Evolutionary conservation across 2,113 vertebrate species (phyloP).

Genomic region (Acanthisitta chloris): DNA sequence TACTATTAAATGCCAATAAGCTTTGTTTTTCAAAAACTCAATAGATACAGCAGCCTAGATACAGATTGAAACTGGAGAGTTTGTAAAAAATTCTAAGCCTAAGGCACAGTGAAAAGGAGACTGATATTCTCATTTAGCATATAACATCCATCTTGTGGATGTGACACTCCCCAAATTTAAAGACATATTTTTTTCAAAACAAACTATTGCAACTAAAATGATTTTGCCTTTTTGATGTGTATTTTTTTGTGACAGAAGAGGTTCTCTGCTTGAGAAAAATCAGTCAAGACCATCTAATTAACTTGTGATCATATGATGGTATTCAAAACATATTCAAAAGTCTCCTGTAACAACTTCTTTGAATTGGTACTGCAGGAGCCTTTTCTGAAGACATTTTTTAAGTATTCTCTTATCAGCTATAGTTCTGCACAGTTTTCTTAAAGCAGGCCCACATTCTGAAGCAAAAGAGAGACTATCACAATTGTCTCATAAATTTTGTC

Average conservation of each 20-base stretch:
- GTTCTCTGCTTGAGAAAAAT: neutral
- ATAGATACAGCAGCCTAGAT: neutral
- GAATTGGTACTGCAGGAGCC: neutral
- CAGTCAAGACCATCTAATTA: neutral
- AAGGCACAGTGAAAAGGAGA: neutral
- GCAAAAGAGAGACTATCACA: neutral
- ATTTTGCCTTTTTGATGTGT: neutral
- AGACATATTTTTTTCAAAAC: neutral
- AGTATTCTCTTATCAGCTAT: neutral
- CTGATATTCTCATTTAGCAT: neutral
- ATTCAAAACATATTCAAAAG: neutral
- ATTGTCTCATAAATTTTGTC: neutral
- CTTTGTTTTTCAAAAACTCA: neutral
- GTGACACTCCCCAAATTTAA: neutral
- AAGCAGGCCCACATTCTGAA: neutral
- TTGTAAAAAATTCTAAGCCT: neutral
- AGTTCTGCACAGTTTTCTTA: neutral
- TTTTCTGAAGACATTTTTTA: conserved; percentile 6
- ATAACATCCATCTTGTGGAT: neutral
- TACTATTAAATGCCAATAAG: neutral
- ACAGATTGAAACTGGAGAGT: fast-evolving
- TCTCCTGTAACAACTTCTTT: neutral
- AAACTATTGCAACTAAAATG: neutral
- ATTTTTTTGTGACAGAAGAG: neutral
- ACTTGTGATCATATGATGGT: neutral